These are phyloP conservation scores for Pachyuromys duprasi DNA, from an alignment of 2,797 vertebrate genomes.

Conservation along the genomic window DNA sequence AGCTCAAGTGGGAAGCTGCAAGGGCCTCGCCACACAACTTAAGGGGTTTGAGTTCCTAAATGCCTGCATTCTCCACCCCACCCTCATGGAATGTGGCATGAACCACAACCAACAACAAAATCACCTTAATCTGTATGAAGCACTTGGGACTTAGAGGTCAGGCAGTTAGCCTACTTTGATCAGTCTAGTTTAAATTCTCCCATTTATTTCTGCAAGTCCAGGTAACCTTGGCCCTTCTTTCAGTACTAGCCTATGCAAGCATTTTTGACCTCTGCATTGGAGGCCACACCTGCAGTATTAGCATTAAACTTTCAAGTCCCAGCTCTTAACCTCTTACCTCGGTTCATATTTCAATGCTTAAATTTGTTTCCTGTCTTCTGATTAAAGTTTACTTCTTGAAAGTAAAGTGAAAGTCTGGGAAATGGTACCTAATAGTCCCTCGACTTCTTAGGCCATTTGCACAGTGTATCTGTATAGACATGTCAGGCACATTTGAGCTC, in stretches of 20 bases:
- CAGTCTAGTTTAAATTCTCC: neutral
- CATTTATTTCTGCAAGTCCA: slow-evolving; percentile 15
- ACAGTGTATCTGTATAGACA: slow-evolving; percentile 56
- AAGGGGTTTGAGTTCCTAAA: slow-evolving; percentile 10
- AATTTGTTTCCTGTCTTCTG: slow-evolving; percentile 84
- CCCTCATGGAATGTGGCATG: neutral
- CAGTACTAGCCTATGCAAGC: neutral
- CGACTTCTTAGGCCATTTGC: slow-evolving; percentile 79
- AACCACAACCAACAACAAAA: neutral
- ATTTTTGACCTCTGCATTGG: slow-evolving; percentile 58
- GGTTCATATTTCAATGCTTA: slow-evolving; percentile 85
- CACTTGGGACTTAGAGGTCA: neutral
- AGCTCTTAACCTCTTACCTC: slow-evolving; percentile 87
- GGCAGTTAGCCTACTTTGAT: neutral
- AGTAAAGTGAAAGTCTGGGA: slow-evolving; percentile 83
- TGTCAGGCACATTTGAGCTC: slow-evolving; percentile 71
- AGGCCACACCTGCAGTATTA: slow-evolving; percentile 86
- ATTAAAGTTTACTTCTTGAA: slow-evolving; percentile 84
- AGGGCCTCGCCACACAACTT: neutral
- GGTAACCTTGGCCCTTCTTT: neutral
- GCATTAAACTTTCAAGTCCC: slow-evolving; percentile 84
- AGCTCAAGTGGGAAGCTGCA: neutral
- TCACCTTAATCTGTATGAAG: slow-evolving; percentile 8
- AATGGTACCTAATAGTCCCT: slow-evolving; percentile 83
- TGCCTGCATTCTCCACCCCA: neutral